Base-by-base conservation (phyloP, 1,140 invertebrate genomes). In the Metopolophium dirhodum region DNA sequence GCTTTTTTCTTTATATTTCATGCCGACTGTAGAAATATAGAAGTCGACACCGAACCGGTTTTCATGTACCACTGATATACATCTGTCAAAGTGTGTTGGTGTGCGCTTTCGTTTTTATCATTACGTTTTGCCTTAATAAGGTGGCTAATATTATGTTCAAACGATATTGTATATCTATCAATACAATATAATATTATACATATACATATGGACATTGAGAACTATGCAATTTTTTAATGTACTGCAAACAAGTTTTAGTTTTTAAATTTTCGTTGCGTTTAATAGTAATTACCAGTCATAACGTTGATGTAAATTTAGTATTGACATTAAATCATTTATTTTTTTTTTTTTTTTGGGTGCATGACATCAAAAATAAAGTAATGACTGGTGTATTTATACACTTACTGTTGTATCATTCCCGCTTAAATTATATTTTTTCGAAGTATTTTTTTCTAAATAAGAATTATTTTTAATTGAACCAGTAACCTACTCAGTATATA, bases 101-200 rank as follows among this genome's bases (percentile, higher is more conserved):
- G 82, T 37, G 37, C 47, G 82, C 91, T 93, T 93, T 93, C 91
- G 49, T 85, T 93, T 93, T 93, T n/a, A 92, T 91, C 47, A 77
- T 47, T 22, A 82, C 45, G 88, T 68, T 68, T 90, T 41, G 22
- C 37, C 89, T 68, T 57, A 68, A 41, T 37, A 45, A 68, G 26
- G 35, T 90, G 57, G 2, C 23, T 90, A 20, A 61, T 45, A 22
- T 45, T 22, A 61, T n/a, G 9, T 83, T 45, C 85, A 14, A n/a
- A 4, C 14, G 11, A 68, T 68, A 68, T n/a, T 68, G n/a, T n/a
- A 20, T 68, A 18, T 68, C 14, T 18, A 68, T 68, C 11, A 18
- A 68, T 20, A 14, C 14, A n/a, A 68, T 68, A n/a, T 18, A n/a
- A n/a, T 68, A n/a, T 68, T 68, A 0, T n/a, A 51, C 1, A 11